Percentiles rank a stretch among this genome's conserved stretches.
phyloP scores from a whole-genome alignment of 2,113 vertebrate genomes.

The Garra rufa region DNA sequence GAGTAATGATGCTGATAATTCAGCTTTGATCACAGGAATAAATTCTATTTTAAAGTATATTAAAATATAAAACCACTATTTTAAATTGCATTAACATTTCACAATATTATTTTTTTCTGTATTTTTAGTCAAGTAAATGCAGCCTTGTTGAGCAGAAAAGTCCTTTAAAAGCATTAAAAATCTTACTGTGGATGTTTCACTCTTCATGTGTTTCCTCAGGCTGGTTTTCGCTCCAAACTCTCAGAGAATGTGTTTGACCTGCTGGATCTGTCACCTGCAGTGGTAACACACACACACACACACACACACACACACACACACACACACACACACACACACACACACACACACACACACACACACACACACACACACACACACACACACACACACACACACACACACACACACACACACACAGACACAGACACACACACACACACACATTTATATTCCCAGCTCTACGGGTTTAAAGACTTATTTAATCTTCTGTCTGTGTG shows the following conservation, averaged over 20 bases:
- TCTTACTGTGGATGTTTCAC: too few relatives aligned
- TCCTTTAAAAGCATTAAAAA: too few relatives aligned
- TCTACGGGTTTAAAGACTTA: background rate
- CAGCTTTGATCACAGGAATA: too few relatives aligned
- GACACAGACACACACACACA: background rate
- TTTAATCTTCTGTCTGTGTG: background rate
- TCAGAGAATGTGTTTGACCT: constrained; percentile 70
- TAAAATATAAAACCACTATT: too few relatives aligned
- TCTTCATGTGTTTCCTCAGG: constrained; percentile 40
- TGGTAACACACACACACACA: background rate
- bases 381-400: background rate
- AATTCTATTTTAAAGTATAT: too few relatives aligned
- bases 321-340: background rate
- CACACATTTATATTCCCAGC: background rate
- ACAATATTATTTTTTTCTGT: too few relatives aligned
- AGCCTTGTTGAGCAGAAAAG: too few relatives aligned
- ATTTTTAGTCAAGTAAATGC: too few relatives aligned
- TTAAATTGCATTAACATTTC: too few relatives aligned
- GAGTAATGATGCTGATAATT: too few relatives aligned
- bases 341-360: background rate
- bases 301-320: background rate
- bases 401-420: background rate
- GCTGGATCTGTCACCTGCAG: constrained; percentile 62
- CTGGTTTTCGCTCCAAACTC: constrained; percentile 59
- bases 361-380: background rate